Conservation (phyloP, 1,140 invertebrate genomes). For the Scaptomyza hsui region DNA sequence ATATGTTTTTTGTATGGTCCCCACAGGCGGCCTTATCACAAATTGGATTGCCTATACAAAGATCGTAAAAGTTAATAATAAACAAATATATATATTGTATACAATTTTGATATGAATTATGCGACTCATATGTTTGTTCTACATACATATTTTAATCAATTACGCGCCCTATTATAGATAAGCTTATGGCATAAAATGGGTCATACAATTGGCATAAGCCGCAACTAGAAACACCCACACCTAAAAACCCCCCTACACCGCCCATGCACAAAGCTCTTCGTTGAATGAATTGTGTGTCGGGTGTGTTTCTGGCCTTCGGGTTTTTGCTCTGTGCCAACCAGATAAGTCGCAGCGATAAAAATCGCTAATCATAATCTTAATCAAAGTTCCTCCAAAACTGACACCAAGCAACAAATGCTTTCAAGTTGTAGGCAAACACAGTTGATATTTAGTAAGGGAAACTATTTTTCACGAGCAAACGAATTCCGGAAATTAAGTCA, state of each 20-base stretch:
- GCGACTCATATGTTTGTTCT: background rate
- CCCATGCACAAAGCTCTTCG: background rate
- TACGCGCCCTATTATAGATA: slow-evolving; percentile 15
- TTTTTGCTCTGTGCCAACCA: background rate
- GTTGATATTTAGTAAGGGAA: background rate
- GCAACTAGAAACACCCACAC: background rate
- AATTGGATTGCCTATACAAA: background rate
- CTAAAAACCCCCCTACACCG: too few relatives aligned
- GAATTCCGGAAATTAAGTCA: too few relatives aligned
- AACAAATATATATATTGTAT: background rate
- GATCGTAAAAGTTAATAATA: slow-evolving; percentile 1
- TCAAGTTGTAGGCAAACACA: background rate
- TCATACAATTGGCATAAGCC: slow-evolving; percentile 4
- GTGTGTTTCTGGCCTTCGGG: background rate
- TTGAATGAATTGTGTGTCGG: background rate
- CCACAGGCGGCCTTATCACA: background rate
- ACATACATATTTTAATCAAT: slow-evolving; percentile 12
- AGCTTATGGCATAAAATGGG: slow-evolving; percentile 10
- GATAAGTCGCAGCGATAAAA: slow-evolving; percentile 13
- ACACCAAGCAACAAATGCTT: background rate
- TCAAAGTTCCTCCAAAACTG: background rate
- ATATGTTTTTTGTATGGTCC: too few relatives aligned
- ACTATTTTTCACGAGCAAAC: background rate
- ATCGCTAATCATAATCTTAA: slow-evolving; percentile 23
- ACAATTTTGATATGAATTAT: background rate